phyloP scores from a whole-genome alignment of 2,113 vertebrate species.

The Hassar affinis region DNA sequence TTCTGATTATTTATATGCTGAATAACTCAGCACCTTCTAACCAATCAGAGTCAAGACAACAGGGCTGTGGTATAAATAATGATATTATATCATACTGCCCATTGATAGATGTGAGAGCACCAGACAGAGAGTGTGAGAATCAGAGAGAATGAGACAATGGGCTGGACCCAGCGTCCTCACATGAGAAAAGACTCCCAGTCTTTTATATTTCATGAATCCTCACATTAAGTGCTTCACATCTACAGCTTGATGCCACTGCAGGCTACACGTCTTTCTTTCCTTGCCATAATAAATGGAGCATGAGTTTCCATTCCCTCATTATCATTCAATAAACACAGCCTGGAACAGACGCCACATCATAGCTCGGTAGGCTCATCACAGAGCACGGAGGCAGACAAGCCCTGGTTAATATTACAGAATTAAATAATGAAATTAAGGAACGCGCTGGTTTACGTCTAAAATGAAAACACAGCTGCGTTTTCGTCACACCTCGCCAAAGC shows the following conservation, averaged over 20 bases:
- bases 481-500: constrained; percentile 1
- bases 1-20: not conserved
- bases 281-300: constrained; percentile 19
- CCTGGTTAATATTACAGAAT: constrained; percentile 8
- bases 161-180: not conserved
- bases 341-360: constrained; percentile 22
- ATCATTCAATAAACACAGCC: constrained; percentile 17
- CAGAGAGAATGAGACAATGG: not conserved
- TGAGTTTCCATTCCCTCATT: constrained; percentile 45
- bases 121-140: not conserved
- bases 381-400: not conserved
- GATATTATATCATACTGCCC: not conserved
- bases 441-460: not conserved
- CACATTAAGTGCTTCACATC: constrained; percentile 17
- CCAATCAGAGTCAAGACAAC: not conserved
- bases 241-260: constrained; percentile 2
- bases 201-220: constrained; percentile 22
- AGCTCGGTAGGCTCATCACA: not conserved
- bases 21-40: not conserved
- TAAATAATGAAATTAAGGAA: constrained; percentile 7
- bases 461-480: constrained; percentile 18
- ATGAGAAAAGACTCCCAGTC: not conserved
- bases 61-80: not conserved
- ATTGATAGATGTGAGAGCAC: not conserved
- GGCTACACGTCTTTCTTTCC: constrained; percentile 24